Conservation (phyloP, 2,888 invertebrate genomes). For the Clivina fossor region DNA sequence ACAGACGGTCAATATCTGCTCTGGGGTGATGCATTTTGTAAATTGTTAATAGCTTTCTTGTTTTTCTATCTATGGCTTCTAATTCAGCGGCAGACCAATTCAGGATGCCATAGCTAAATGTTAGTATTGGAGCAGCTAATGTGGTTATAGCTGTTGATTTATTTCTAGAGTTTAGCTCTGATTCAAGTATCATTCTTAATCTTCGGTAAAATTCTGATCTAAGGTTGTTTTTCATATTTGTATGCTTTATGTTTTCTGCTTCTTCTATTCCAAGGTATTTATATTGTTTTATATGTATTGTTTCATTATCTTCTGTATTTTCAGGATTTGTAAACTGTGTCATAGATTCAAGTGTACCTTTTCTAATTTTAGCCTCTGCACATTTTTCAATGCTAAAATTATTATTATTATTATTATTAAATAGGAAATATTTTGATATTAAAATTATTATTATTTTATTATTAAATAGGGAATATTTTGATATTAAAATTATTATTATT, state of each 20-base stretch:
- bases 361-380: constrained; percentile 3
- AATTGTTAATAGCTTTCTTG: constrained; percentile 22
- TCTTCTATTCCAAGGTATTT: constrained; percentile 31
- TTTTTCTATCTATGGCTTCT: constrained; percentile 26
- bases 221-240: constrained; percentile 12
- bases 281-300: too few relatives aligned
- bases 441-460: too few relatives aligned
- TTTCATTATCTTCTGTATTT: too few relatives aligned
- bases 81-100: constrained; percentile 31
- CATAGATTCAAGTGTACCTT: constrained; percentile 3
- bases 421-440: too few relatives aligned
- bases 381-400: too few relatives aligned
- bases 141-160: constrained; percentile 30
- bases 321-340: constrained; percentile 5
- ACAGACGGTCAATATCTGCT: constrained; percentile 30
- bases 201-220: constrained; percentile 24
- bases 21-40: constrained; percentile 28
- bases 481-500: too few relatives aligned
- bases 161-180: constrained; percentile 24
- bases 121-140: constrained; percentile 28
- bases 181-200: constrained; percentile 24
- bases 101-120: constrained; percentile 29
- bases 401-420: too few relatives aligned
- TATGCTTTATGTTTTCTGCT: constrained; percentile 8
- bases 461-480: too few relatives aligned